phyloP scores from a whole-genome alignment of 2,888 invertebrate species.

The Ischnura elegans region DNA sequence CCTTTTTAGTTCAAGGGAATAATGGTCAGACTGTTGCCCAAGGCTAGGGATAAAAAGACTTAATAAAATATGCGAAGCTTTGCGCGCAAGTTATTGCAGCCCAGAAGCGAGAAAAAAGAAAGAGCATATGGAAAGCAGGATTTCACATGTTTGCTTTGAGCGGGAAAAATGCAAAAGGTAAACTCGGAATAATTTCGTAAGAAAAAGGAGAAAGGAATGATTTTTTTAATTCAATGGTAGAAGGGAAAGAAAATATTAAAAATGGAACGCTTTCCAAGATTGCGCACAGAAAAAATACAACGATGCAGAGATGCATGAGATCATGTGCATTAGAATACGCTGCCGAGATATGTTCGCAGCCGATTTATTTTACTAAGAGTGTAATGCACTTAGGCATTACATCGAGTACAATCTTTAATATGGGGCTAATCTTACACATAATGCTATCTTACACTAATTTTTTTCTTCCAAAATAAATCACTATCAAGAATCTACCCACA shows the following conservation, averaged over 20 bases:
- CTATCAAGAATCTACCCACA: no score
- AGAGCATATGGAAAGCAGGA: neutral
- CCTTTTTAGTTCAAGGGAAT: neutral
- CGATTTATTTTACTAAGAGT: no score
- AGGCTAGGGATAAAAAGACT: neutral
- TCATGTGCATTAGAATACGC: no score
- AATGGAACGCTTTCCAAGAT: neutral
- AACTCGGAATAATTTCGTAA: neutral
- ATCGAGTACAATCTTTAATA: no score
- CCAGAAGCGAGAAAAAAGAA: no score
- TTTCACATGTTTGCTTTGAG: neutral
- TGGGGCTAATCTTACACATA: no score
- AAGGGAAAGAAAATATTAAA: neutral
- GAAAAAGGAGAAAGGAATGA: neutral
- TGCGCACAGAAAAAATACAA: neutral
- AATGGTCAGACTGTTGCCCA: neutral
- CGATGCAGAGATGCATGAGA: no score
- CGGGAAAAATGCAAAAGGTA: neutral
- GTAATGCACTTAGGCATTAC: no score
- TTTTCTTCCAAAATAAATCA: no score
- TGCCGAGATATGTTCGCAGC: no score
- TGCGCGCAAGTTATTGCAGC: neutral
- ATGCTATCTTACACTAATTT: no score
- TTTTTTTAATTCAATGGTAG: neutral
- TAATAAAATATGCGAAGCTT: neutral